Evolutionary conservation across 2,888 invertebrate species (phyloP), one percentile per base, ranked within the genome.

Genomic region (Pemphredon lugubris): DNA sequence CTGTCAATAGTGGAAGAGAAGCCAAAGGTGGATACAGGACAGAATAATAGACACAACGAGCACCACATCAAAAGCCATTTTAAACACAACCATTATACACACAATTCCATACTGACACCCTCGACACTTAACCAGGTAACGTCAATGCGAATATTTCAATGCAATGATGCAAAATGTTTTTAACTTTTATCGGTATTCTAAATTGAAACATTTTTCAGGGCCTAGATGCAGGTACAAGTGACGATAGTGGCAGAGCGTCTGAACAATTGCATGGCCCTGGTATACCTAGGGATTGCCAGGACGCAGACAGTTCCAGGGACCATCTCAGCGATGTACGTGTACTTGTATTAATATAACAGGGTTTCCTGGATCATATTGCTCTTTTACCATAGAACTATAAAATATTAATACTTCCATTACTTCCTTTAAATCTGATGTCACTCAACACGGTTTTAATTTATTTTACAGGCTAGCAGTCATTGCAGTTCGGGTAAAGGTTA

Each of bases 401-500:
- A n/a, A n/a, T n/a, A n/a, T n/a, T n/a, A n/a, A n/a, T n/a, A n/a
- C n/a, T n/a, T n/a, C n/a, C n/a, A n/a, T n/a, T n/a, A n/a, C 2
- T 23, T 16, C 11, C 4, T 16, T n/a, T 7, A 45, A 45, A 14
- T 55, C 30, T 39, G 26, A 18, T 13, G 3, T 32, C 20, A 13
- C 2, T n/a, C 30, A 42, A 26, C 5, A 16, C 2, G 11, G 4
- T 42, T n/a, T 44, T 2, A n/a, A 4, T 39, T 44, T 23, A 1
- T 16, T 90, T 93, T 92, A 90, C 93, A 96, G 96, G 95, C 95
- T 91, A 95, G 95, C 93, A 96, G 95, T 93, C 95, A 95, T 92
- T 95, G 96, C 93, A 96, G 95, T 93, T 96, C 95, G 93, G 96
- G 95, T 92, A 96, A 95, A 94, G 96, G 96, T 94, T 96, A 96